Conservation (phyloP, 2,888 invertebrate genomes). For the Perithous albicinctus region DNA sequence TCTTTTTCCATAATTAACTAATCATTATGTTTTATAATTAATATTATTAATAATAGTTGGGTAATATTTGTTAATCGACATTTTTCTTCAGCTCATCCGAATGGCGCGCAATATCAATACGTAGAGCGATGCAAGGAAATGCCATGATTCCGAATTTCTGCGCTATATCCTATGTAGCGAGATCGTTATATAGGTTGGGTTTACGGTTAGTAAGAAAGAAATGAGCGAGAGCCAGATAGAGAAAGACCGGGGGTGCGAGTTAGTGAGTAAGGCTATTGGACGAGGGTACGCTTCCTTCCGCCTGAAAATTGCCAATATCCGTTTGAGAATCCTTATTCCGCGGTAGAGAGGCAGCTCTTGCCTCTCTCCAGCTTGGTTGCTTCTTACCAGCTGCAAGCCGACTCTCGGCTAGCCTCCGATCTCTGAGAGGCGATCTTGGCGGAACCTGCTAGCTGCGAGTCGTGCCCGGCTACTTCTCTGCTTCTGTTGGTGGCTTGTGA, state of each 20-base stretch:
- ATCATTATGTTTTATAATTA: too few species aligned
- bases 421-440: conserved; percentile 42
- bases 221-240: conserved; percentile 4
- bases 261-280: conserved; percentile 40
- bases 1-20: too few species aligned
- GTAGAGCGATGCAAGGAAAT: conserved; percentile 45
- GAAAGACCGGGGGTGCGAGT: not conserved
- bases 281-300: conserved; percentile 75
- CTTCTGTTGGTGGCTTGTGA: conserved; percentile 30
- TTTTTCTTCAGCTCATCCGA: too few species aligned
- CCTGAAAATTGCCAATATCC: conserved; percentile 80
- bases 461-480: conserved; percentile 32
- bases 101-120: too few species aligned
- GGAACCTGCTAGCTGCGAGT: conserved; percentile 31
- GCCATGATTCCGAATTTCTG: conserved; percentile 12
- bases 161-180: not conserved
- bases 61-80: too few species aligned
- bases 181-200: conserved; percentile 2
- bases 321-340: conserved; percentile 76
- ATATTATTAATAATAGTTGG: too few species aligned
- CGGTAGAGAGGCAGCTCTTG: conserved; percentile 53
- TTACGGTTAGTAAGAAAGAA: conserved; percentile 20
- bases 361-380: conserved; percentile 11
- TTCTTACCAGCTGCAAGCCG: not conserved
- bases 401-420: conserved; percentile 5